phyloP scores from a whole-genome alignment of 2,113 vertebrate genomes.

The Paramisgurnus dabryanus region DNA sequence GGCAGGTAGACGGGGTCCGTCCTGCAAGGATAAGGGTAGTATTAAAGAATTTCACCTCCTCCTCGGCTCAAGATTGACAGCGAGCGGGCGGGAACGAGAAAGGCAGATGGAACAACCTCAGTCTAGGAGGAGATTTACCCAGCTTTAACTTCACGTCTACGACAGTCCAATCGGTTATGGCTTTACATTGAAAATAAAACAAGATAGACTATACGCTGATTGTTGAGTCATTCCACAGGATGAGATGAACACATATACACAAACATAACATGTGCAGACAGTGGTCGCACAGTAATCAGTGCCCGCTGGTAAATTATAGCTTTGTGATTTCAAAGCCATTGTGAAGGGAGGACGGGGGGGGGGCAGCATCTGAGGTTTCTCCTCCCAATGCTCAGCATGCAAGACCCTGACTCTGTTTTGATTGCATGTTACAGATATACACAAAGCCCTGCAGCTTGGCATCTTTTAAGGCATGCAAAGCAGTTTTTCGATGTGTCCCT shows the following conservation, averaged over 20 bases:
- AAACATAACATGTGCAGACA: slow-evolving; percentile 45
- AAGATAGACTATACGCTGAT: slow-evolving; percentile 36
- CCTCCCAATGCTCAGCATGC: slow-evolving; percentile 41
- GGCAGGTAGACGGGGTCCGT: slow-evolving; percentile 44
- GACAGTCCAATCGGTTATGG: not conserved
- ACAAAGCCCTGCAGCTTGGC: not conserved
- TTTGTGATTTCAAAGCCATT: slow-evolving; percentile 61
- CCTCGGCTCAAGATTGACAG: not conserved
- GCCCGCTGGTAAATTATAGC: slow-evolving; percentile 64
- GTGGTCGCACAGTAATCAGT: slow-evolving; percentile 57
- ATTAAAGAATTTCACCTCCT: slow-evolving; percentile 28
- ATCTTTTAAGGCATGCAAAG: not conserved
- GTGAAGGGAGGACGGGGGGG: slow-evolving; percentile 50
- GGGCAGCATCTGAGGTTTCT: slow-evolving; percentile 60
- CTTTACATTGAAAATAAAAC: slow-evolving; percentile 28
- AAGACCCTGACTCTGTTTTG: slow-evolving; percentile 45
- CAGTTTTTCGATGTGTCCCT: slow-evolving; percentile 1
- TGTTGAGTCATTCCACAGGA: slow-evolving; percentile 31
- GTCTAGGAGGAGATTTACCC: not conserved
- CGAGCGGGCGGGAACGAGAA: not conserved
- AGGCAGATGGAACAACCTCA: slow-evolving; percentile 7
- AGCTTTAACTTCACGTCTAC: not conserved
- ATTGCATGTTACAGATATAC: slow-evolving; percentile 32
- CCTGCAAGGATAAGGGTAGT: slow-evolving; percentile 26
- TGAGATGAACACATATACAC: slow-evolving; percentile 49